Percentiles rank a stretch among this genome's conserved stretches.
phyloP scores from a whole-genome alignment of 2,888 invertebrate species.

The Halictus quadricinctus region DNA sequence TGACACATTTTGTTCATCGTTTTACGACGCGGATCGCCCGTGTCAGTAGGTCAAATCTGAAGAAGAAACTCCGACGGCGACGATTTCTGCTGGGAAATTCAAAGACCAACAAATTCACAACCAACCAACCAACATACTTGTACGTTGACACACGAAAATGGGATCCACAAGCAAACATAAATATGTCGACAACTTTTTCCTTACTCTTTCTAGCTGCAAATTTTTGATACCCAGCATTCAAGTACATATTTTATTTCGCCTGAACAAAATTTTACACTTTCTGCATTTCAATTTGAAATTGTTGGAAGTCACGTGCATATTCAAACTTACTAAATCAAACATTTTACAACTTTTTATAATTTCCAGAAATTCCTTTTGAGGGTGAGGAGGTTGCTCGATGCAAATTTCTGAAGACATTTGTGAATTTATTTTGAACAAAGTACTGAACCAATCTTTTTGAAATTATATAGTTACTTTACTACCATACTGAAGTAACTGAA shows the following conservation, averaged over 20 bases:
- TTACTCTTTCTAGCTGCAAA: not conserved
- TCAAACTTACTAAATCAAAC: too few species aligned
- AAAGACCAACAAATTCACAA: not conserved
- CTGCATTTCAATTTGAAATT: not conserved
- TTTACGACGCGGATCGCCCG: not conserved
- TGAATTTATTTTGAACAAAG: too few species aligned
- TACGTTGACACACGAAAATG: not conserved
- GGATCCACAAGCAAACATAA: not conserved
- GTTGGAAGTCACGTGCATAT: not conserved
- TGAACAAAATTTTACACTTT: not conserved
- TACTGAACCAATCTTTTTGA: too few species aligned
- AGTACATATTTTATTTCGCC: not conserved
- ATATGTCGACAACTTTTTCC: not conserved
- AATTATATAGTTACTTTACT: too few species aligned
- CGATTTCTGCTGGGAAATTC: not conserved
- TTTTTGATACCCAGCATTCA: not conserved
- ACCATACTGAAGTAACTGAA: too few species aligned
- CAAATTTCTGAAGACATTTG: too few species aligned
- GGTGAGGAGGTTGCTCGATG: too few species aligned
- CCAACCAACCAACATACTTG: not conserved
- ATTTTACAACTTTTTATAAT: not conserved
- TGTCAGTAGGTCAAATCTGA: constrained; percentile 44
- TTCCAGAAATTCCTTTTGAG: too few species aligned
- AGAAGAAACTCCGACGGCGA: not conserved
- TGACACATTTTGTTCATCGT: constrained; percentile 16